Evolutionary conservation across 2,888 invertebrate species (phyloP).

Genomic region (Gandaritis pyraliata): DNA sequence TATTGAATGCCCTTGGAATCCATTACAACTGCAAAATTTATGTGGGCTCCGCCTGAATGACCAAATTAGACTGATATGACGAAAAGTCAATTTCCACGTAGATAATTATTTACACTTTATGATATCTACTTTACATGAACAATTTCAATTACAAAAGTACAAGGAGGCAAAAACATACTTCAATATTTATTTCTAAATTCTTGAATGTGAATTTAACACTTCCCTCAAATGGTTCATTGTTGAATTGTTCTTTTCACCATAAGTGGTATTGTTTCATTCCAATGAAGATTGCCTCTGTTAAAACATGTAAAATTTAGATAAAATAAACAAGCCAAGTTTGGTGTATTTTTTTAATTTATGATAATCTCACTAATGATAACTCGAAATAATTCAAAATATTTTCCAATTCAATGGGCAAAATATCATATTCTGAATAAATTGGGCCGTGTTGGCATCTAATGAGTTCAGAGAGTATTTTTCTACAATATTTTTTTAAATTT

Average conservation of each 20-base stretch:
- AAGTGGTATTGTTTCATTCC: slow-evolving; percentile 41
- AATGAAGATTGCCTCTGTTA: slow-evolving; percentile 38
- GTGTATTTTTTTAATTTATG: slow-evolving; percentile 39
- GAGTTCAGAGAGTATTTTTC: slow-evolving; percentile 82
- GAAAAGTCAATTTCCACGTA: slow-evolving; percentile 61
- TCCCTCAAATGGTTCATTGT: slow-evolving; percentile 21
- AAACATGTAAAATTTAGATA: slow-evolving; percentile 22
- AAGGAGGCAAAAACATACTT: slow-evolving; percentile 47
- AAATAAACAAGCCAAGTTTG: slow-evolving; percentile 27
- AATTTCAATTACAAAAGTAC: slow-evolving; percentile 52
- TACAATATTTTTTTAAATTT: slow-evolving; percentile 78
- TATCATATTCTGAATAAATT: slow-evolving; percentile 66
- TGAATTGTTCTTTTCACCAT: slow-evolving; percentile 34
- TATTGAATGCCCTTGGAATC: slow-evolving; percentile 63
- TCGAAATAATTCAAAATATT: slow-evolving; percentile 50
- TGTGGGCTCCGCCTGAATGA: slow-evolving; percentile 70
- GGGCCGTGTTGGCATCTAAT: slow-evolving; percentile 70
- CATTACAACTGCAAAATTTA: slow-evolving; percentile 54
- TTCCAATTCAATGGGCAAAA: slow-evolving; percentile 64
- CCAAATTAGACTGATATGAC: slow-evolving; percentile 72
- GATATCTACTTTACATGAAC: slow-evolving; percentile 44
- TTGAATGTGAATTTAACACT: slow-evolving; percentile 7
- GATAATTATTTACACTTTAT: slow-evolving; percentile 54
- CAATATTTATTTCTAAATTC: slow-evolving; percentile 30
- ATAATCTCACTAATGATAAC: slow-evolving; percentile 78